Evolutionary conservation across 2,888 invertebrate species (phyloP), one percentile per base, ranked within the genome.

Genomic region (Andrena chrysosceles): DNA sequence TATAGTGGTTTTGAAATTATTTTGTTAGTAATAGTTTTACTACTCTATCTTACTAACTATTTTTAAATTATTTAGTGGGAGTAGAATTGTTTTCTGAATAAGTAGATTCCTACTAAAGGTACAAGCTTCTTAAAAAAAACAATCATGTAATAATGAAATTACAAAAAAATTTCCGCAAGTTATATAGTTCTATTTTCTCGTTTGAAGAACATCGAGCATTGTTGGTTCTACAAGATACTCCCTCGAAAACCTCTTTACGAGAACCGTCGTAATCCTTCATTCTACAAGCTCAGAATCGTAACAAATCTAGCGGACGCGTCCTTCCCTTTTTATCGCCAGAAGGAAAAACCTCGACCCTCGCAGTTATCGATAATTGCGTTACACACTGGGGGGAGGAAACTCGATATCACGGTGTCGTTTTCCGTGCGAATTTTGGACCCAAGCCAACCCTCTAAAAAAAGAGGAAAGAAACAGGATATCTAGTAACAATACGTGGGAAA

Each of bases 401-500:
- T 68, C 69, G 66, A 87, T 84, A 77, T 60, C 67, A 52, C 29
- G 31, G 48, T 62, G 8, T 73, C 66, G 48, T 69, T 59, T 68
- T 71, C 49, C 63, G 62, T 66, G 66, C 66, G 67, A 68, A 71
- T 60, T 85, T 76, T 42, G 80, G 60, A 26, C 60, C 20, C 10
- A 23, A 52, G 52, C 54, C 56, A 48, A 16, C 59, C 59, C 69
- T 66, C 42, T 42, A 16, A 16, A 33, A 20, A 67, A 60, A 72
- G 77, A 81, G 81, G 77, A 84, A 56, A 67, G 67, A 62, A 63
- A 26, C 78, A 75, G 82, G 83, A 86, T 88, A 87, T 86, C 86
- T 77, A 76, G 76, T 87, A 88, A 87, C 86, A 77, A 72, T 63
- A 63, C 85, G 86, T 89, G 88, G 77, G 84, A 85, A 84, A 62